Conservation (phyloP, 2,888 invertebrate genomes). For the Acronicta psi region DNA sequence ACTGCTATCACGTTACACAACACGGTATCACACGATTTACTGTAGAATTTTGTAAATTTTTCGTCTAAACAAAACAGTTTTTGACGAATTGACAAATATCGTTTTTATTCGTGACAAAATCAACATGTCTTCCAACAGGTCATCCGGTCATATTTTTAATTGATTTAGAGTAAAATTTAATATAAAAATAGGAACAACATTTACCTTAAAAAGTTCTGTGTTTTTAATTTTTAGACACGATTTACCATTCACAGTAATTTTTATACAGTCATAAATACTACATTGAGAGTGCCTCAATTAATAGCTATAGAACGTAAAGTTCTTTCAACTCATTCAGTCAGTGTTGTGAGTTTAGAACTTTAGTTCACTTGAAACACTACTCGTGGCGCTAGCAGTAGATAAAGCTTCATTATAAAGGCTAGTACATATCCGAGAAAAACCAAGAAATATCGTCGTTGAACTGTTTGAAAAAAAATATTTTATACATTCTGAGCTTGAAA, state of each 20-base stretch:
- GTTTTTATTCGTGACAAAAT: slow-evolving; percentile 82
- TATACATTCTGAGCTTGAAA: no score
- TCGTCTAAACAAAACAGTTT: slow-evolving; percentile 84
- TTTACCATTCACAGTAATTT: slow-evolving; percentile 8
- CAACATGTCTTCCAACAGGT: slow-evolving; percentile 85
- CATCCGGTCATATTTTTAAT: slow-evolving; percentile 74
- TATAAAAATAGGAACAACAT: slow-evolving; percentile 5
- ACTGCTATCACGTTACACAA: slow-evolving; percentile 77
- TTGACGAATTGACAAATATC: slow-evolving; percentile 85
- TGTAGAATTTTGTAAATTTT: slow-evolving; percentile 80
- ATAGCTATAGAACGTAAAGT: slow-evolving; percentile 29
- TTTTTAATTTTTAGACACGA: slow-evolving; percentile 28
- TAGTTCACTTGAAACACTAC: not conserved
- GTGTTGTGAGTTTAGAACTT: not conserved
- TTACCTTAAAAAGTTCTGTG: slow-evolving; percentile 26
- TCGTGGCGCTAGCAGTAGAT: slow-evolving; percentile 6
- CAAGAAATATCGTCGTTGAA: no score
- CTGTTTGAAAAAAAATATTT: no score
- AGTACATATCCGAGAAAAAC: no score
- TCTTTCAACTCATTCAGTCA: slow-evolving; percentile 1
- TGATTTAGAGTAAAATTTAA: slow-evolving; percentile 14
- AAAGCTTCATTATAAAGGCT: no score
- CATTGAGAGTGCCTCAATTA: slow-evolving; percentile 45
- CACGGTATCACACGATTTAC: slow-evolving; percentile 77
- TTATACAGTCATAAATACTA: slow-evolving; percentile 7